Base-by-base conservation (phyloP, 2,888 invertebrate genomes). In the Diaprepes abbreviatus region DNA sequence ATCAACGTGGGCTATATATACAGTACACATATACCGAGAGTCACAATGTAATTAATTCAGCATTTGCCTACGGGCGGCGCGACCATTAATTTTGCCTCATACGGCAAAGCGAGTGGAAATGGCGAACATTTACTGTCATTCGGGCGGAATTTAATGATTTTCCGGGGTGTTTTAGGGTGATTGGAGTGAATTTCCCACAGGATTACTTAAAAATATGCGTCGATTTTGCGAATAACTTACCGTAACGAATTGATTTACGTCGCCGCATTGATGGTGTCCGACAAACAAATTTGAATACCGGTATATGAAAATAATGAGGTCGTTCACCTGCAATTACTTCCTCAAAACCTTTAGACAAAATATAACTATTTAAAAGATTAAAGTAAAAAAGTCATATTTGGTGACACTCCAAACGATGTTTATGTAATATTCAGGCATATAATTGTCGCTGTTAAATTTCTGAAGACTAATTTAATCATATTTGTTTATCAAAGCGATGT, bases 21-120 rank as follows among this genome's bases (percentile, higher is more conserved):
- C 7, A 45, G 12, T 12, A 24, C n/a, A 43, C 12, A 45, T 24
- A 24, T 12, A 45, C 24, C n/a, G 14, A 33, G 16, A 33, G 52
- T 52, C 52, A 52, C 19, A 33, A 17, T 35, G 55, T 36, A 55
- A 55, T 55, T 55, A 55, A 35, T 55, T 55, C 35, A 6, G 55
- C 36, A 55, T 38, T 21, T 55, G 36, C 55, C 17, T 35, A 52
- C 52, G 33, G 52, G 52, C 5, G 16, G 35, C 54, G 28, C 14
- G 33, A 14, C 55, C 55, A 55, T 55, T 55, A 55, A 55, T 55
- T 55, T 36, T 19, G 33, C 35, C 35, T 38, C 35, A 21, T n/a
- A 35, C 33, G 55, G 36, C 55, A 21, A 33, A 35, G 21, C 36
- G 55, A 35, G 55, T 38, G 36, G 55, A 55, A 55, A 55, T 36